A percentile compares a stretch with the other conserved stretches of the same genome.
phyloP scores from a whole-genome alignment of 1,140 invertebrate genomes.

The Scaptomyza graminum region DNA sequence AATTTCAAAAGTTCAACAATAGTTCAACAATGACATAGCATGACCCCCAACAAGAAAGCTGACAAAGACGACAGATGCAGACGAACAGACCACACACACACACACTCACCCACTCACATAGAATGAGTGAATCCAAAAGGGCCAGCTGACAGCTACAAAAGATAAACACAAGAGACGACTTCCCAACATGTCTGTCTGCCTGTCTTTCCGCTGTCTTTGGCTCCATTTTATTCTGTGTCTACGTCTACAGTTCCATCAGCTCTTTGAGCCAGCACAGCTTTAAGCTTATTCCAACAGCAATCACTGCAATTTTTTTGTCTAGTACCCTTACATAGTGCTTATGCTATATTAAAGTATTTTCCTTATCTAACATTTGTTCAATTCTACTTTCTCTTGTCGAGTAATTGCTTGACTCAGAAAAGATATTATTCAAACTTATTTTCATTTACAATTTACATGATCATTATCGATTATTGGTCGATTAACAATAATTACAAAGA shows the following conservation, averaged over 20 bases:
- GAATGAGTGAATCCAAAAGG: conserved; percentile 48
- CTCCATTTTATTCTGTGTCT: background rate
- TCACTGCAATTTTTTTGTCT: conserved; percentile 33
- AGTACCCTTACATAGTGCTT: background rate
- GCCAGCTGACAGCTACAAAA: conserved; percentile 62
- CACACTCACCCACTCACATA: conserved; percentile 36
- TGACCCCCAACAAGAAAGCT: conserved; percentile 4
- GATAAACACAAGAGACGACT: conserved; percentile 63
- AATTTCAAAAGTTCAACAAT: conserved; percentile 79
- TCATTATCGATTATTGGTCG: too few species aligned
- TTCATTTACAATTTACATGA: too few species aligned
- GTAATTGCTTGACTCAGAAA: too few species aligned
- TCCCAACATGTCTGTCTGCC: background rate
- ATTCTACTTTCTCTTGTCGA: too few species aligned
- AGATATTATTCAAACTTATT: too few species aligned
- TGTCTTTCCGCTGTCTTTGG: background rate
- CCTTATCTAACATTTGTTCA: too few species aligned
- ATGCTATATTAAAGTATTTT: too few species aligned
- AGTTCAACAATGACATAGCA: conserved; percentile 33
- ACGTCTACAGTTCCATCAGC: background rate
- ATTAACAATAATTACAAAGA: too few species aligned
- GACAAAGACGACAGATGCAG: conserved; percentile 12
- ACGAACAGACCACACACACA: conserved; percentile 21
- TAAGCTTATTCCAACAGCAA: conserved; percentile 33
- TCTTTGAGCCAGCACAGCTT: conserved; percentile 2